Conservation (phyloP, 1,140 invertebrate genomes). For the Galleria mellonella region DNA sequence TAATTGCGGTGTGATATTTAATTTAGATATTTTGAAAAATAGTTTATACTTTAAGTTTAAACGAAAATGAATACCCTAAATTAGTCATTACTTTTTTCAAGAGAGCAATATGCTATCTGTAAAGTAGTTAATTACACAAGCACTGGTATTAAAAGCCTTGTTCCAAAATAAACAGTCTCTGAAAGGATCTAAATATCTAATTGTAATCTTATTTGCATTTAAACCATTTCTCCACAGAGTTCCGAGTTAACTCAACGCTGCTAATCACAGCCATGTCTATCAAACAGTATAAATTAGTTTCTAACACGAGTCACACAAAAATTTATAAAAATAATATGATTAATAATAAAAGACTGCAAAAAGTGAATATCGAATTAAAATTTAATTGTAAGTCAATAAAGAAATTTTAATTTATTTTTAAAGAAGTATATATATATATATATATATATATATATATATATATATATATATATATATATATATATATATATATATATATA, state of each 20-base stretch:
- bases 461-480: no score
- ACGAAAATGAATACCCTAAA: no score
- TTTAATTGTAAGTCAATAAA: no score
- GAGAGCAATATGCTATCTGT: constrained; percentile 5
- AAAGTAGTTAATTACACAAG: constrained; percentile 24
- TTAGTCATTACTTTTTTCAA: neutral
- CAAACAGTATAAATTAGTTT: constrained; percentile 15
- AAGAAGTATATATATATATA: no score
- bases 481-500: no score
- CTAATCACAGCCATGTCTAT: constrained; percentile 1
- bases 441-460: no score
- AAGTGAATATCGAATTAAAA: no score
- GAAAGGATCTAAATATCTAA: constrained; percentile 37
- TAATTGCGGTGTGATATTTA: no score
- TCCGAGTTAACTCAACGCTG: constrained; percentile 13
- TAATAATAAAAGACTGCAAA: neutral
- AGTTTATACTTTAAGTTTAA: no score
- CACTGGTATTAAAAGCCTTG: constrained; percentile 20
- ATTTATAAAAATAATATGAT: constrained; percentile 5
- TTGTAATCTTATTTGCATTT: constrained; percentile 39
- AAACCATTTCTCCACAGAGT: constrained; percentile 18
- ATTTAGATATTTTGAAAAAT: no score
- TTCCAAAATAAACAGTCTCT: constrained; percentile 22
- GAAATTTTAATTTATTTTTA: no score
- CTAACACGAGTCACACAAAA: neutral